Percentiles rank a stretch among this genome's conserved stretches.
phyloP scores from a whole-genome alignment of 2,888 invertebrate species.

The Frankliniella intonsa region DNA sequence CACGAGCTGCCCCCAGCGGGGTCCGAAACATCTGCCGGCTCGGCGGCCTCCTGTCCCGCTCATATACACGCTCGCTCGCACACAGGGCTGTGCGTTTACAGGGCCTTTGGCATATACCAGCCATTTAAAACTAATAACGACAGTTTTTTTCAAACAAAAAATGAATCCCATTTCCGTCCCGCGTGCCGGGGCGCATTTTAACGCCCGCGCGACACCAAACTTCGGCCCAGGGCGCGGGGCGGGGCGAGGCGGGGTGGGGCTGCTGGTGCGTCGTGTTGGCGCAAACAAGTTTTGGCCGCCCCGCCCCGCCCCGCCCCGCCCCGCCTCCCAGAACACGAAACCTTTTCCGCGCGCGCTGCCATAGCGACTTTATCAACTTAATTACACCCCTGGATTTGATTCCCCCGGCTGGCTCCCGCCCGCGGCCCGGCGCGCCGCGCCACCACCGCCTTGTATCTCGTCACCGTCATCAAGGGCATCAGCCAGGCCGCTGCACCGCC shows the following conservation, averaged over 20 bases:
- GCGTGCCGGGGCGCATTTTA: neutral
- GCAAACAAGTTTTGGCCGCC: no score
- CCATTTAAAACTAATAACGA: no score
- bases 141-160: no score
- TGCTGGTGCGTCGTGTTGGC: neutral
- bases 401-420: neutral
- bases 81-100: no score
- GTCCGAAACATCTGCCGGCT: neutral
- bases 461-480: neutral
- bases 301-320: neutral
- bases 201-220: neutral
- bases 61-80: no score
- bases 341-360: neutral
- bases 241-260: neutral
- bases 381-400: conserved; percentile 5
- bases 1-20: neutral
- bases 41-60: no score
- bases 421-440: no score
- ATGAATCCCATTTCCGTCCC: neutral
- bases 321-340: neutral
- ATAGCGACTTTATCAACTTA: neutral
- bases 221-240: neutral
- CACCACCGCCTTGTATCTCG: neutral
- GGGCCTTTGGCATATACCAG: no score
- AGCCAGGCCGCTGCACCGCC: neutral